phyloP scores from a whole-genome alignment of 2,113 vertebrate species.

The Cryptotis parvus region DNA sequence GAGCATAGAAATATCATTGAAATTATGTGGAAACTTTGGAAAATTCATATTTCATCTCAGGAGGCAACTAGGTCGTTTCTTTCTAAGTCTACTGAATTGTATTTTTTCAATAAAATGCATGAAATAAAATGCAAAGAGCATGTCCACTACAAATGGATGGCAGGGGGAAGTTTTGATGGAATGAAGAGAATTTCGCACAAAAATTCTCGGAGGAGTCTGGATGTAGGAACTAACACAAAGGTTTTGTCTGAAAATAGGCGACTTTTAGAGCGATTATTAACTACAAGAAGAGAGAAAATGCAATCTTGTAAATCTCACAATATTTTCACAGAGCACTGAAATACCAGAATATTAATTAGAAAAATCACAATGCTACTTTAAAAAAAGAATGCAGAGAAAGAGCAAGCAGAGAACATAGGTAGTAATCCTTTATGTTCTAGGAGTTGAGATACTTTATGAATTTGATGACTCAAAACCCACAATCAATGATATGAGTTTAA shows the following conservation, averaged over 20 bases:
- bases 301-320: neutral
- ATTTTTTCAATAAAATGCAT: too few relatives aligned
- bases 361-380: neutral
- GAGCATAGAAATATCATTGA: neutral
- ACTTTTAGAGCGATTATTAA: neutral
- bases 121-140: too few relatives aligned
- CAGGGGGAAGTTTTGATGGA: too few relatives aligned
- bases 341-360: neutral
- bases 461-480: neutral
- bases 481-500: neutral
- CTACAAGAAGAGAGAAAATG: neutral
- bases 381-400: neutral
- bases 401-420: neutral
- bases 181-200: too few relatives aligned
- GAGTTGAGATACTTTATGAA: neutral
- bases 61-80: neutral
- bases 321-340: neutral
- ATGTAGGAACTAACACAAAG: neutral
- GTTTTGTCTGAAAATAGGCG: neutral
- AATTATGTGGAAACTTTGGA: neutral
- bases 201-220: neutral
- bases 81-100: neutral
- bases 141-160: too few relatives aligned
- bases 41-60: neutral
- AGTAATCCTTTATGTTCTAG: neutral